Conservation (phyloP, 2,113 vertebrate species). For the Muntiacus muntjak region DNA sequence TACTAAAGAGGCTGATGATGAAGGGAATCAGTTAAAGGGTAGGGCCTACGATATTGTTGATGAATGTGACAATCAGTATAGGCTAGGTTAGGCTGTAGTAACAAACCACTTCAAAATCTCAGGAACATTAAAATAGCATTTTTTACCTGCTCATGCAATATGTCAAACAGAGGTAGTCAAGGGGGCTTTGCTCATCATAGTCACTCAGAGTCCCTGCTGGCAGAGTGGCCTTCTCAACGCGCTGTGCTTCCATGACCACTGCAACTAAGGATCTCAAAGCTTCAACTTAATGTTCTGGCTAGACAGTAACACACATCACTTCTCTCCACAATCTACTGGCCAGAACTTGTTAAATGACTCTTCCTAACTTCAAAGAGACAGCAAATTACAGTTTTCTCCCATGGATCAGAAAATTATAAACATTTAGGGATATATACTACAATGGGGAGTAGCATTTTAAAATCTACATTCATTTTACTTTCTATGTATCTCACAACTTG, state of each 20-base stretch:
- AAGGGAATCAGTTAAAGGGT: neutral
- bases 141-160: neutral
- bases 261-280: neutral
- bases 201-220: neutral
- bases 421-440: neutral
- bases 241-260: neutral
- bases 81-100: neutral
- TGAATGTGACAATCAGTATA: neutral
- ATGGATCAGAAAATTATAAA: neutral
- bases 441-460: neutral
- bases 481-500: neutral
- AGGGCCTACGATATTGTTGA: neutral
- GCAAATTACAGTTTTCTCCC: neutral
- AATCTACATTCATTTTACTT: neutral
- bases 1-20: neutral
- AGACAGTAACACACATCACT: neutral
- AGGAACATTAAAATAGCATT: neutral
- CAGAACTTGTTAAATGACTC: neutral
- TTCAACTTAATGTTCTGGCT: neutral
- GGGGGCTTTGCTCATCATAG: neutral
- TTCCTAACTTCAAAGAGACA: neutral
- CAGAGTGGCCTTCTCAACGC: neutral
- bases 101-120: conserved; percentile 13
- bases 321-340: neutral
- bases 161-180: neutral